A percentile compares a stretch with the other conserved stretches of the same genome.
Evolutionary conservation across 2,797 vertebrate species (phyloP).

Genomic region (Morelia viridis): DNA sequence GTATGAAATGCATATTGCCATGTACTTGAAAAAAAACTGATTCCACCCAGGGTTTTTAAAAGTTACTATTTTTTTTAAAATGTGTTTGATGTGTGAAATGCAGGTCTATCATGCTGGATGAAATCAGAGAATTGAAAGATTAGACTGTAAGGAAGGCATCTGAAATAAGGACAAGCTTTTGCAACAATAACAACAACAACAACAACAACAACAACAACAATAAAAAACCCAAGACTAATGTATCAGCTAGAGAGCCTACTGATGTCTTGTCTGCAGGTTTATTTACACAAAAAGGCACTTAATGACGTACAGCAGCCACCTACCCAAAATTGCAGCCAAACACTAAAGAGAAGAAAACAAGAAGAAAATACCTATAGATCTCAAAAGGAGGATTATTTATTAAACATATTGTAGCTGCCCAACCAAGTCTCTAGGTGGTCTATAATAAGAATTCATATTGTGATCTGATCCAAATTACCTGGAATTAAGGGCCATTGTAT

Average conservation of each 20-base stretch:
- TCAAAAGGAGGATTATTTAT: not conserved
- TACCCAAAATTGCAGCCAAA: not conserved
- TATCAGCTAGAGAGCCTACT: not conserved
- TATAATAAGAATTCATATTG: not conserved
- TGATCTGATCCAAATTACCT: not conserved
- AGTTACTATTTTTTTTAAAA: not conserved
- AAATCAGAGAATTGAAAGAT: not conserved
- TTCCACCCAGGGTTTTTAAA: not conserved
- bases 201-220: not conserved
- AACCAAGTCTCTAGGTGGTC: not conserved
- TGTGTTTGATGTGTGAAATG: not conserved
- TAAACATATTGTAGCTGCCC: not conserved
- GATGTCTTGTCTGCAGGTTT: not conserved
- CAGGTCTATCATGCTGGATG: not conserved
- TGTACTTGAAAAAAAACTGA: not conserved
- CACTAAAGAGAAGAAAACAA: not conserved
- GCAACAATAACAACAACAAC: not conserved
- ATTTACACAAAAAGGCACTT: not conserved
- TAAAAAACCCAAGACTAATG: not conserved
- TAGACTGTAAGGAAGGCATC: accelerated
- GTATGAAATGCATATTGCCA: not conserved
- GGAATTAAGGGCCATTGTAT: not conserved
- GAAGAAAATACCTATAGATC: not conserved
- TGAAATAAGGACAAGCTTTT: not conserved
- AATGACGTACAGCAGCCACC: not conserved